Base-by-base conservation (phyloP, 2,888 invertebrate genomes). In the Julus scanicus region DNA sequence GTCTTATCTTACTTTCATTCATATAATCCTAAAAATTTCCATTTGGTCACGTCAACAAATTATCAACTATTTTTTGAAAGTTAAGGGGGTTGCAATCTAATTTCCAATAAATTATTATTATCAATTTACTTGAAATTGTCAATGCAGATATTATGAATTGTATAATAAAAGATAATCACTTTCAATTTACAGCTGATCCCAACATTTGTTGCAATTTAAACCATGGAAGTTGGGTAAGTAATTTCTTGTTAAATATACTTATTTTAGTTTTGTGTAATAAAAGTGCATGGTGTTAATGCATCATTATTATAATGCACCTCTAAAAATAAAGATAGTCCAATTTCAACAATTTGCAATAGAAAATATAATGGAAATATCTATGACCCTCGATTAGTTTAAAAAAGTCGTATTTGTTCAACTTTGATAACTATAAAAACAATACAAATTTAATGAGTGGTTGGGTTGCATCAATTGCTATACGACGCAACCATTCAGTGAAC, bases 191-290 rank as follows among this genome's bases (percentile, higher is more conserved):
- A 93, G 96, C 96, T 0, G 94, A 95, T 91, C 94, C 95, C 0
- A 95, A 96, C 90, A 94, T 95, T 1, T 93, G 93, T 15, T 95
- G 95, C 90, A 95, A 95, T 15, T 93, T 94, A 0, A 92, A 94
- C 88, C 95, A 95, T 15, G 95, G 95, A 48, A 94, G 94, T 88
- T 94, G 95, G 93, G 95, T 95, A 91, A 90, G 91, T 80, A 84
- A 44, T 85, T 85, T 40, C n/a, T n/a, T 83, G n/a, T 13, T 83
- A 11, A 53, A 8, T 13, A 13, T 13, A 53, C 17, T n/a, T n/a
- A n/a, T n/a, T n/a, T n/a, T n/a, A n/a, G n/a, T n/a, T n/a, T 5
- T 6, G 44, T 44, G 44, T 44, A 44, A 44, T 44, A 44, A 44
- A 44, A 44, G 44, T 44, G 6, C 3, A 6, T 20, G 20, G 63